phyloP scores from a whole-genome alignment of 2,113 vertebrate genomes.

The Cyanoliseus patagonus region DNA sequence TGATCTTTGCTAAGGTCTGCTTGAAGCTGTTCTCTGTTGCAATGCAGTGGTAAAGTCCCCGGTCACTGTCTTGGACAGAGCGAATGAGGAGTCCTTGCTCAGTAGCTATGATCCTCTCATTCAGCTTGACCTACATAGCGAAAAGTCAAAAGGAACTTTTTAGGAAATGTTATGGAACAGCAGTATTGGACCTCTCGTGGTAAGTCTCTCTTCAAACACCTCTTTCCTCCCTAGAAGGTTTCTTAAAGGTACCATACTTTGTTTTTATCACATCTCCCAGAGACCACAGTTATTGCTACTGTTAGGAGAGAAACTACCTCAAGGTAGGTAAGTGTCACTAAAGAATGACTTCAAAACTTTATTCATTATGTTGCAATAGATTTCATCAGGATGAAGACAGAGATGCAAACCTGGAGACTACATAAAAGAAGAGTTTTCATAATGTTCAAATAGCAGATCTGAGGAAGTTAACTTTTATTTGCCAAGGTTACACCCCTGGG shows the following conservation, averaged over 20 bases:
- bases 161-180: neutral
- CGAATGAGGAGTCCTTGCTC: constrained; percentile 92
- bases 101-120: constrained; percentile 88
- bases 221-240: neutral
- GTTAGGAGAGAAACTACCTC: neutral
- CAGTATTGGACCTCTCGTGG: neutral
- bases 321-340: neutral
- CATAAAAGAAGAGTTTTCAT: neutral
- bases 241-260: neutral
- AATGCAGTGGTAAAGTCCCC: constrained; percentile 94
- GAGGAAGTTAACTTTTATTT: neutral
- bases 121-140: constrained; percentile 86
- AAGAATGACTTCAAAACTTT: neutral
- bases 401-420: neutral
- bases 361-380: neutral
- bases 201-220: neutral
- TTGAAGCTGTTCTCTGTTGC: constrained; percentile 94
- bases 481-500: neutral
- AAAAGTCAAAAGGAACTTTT: neutral
- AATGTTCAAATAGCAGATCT: neutral
- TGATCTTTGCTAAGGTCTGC: constrained; percentile 93
- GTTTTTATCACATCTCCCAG: neutral
- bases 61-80: constrained; percentile 85
- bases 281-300: neutral
- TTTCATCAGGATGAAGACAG: neutral